These are phyloP conservation scores for Piezodorus guildinii DNA, from an alignment of 1,140 invertebrate species.

Conservation along the genomic window DNA sequence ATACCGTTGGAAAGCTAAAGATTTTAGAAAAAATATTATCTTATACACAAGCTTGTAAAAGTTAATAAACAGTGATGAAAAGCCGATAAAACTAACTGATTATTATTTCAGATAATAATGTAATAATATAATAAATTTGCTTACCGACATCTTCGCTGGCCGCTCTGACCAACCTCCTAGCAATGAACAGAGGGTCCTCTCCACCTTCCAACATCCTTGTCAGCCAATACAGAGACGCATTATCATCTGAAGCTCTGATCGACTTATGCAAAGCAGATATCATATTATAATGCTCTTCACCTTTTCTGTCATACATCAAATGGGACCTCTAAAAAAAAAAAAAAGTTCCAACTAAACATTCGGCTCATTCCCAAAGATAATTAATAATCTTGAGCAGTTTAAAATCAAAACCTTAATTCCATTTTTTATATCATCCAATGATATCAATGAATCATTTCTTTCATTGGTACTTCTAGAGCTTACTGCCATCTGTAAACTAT, in stretches of 20 bases:
- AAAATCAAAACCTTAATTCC: constrained; percentile 41
- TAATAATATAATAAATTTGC: not conserved
- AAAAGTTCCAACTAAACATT: not conserved
- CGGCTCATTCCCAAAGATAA: not conserved
- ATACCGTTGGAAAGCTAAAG: not conserved
- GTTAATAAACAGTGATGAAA: too few species aligned
- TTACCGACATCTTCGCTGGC: constrained; percentile 62
- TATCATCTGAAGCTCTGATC: constrained; percentile 67
- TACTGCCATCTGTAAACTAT: constrained; percentile 59
- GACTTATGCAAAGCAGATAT: constrained; percentile 77
- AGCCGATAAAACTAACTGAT: too few species aligned
- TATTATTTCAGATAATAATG: too few species aligned
- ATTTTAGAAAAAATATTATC: too few species aligned
- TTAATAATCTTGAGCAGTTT: not conserved
- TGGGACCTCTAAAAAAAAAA: constrained; percentile 47
- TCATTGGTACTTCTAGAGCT: constrained; percentile 37
- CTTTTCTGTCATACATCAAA: constrained; percentile 63
- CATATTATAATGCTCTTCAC: constrained; percentile 74
- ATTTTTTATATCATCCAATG: constrained; percentile 50
- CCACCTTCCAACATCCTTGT: constrained; percentile 68
- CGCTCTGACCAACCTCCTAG: constrained; percentile 58
- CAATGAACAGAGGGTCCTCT: constrained; percentile 73
- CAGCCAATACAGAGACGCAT: constrained; percentile 74
- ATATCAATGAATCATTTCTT: constrained; percentile 36
- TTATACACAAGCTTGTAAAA: too few species aligned